Evolutionary conservation across 2,113 vertebrate species (phyloP).

Genomic region (Gracilinanus agilis): DNA sequence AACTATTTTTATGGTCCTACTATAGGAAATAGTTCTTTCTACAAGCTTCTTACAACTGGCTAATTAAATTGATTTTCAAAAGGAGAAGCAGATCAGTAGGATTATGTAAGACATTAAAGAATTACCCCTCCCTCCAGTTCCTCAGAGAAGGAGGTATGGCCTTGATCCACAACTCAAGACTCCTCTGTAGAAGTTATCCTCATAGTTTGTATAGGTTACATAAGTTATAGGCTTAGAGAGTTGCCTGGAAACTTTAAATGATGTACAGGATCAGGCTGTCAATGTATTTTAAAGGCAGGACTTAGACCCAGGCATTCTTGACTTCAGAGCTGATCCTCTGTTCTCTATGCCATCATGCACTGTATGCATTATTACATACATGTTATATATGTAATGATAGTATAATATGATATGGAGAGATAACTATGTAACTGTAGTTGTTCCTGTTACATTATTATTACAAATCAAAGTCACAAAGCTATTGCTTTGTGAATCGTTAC

Average conservation of each 20-base stretch:
- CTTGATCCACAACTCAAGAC: background rate
- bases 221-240: background rate
- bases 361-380: too few species aligned
- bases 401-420: background rate
- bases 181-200: background rate
- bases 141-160: background rate
- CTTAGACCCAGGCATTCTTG: background rate
- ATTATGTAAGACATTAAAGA: background rate
- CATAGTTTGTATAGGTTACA: background rate
- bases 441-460: background rate
- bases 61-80: background rate
- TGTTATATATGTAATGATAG: too few species aligned
- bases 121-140: background rate
- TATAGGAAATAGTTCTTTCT: background rate
- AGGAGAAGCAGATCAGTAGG: background rate
- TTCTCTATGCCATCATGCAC: background rate
- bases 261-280: background rate
- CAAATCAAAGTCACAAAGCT: background rate
- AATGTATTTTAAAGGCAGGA: background rate
- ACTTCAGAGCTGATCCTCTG: background rate
- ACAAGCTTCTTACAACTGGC: background rate
- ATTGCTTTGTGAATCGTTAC: background rate
- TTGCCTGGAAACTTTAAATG: background rate
- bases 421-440: background rate
- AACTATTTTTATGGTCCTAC: too few species aligned